phyloP scores from a whole-genome alignment of 1,140 invertebrate genomes.

The Thaumatotibia leucotreta region DNA sequence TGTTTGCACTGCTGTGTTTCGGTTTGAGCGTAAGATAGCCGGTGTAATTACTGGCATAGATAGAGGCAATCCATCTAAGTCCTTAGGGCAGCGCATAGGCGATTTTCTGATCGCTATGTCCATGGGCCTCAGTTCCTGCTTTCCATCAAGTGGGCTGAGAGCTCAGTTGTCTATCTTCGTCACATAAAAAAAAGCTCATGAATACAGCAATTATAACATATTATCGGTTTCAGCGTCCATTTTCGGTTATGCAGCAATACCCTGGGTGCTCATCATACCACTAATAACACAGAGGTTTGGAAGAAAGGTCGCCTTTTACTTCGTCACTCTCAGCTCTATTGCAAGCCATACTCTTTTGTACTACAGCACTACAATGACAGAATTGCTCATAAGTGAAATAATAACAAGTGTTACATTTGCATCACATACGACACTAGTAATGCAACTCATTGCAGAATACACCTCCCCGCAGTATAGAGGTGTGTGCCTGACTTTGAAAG shows the following conservation, averaged over 20 bases:
- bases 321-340: conserved; percentile 20
- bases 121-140: too few relatives aligned
- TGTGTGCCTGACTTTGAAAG: conserved; percentile 18
- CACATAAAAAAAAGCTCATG: too few relatives aligned
- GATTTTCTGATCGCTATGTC: too few relatives aligned
- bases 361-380: conserved; percentile 23
- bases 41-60: too few relatives aligned
- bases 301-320: conserved; percentile 25
- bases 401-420: conserved; percentile 16
- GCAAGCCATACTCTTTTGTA: conserved; percentile 28
- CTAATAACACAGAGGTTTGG: conserved; percentile 26
- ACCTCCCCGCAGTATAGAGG: conserved; percentile 24
- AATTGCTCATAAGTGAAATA: conserved; percentile 30
- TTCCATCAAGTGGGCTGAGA: too few relatives aligned
- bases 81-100: too few relatives aligned
- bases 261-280: conserved; percentile 26
- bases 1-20: too few relatives aligned
- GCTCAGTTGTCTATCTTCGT: too few relatives aligned
- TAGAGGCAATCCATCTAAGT: too few relatives aligned
- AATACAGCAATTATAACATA: too few relatives aligned
- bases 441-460: conserved; percentile 19
- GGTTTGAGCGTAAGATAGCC: too few relatives aligned
- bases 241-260: conserved; percentile 24
- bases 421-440: not conserved
- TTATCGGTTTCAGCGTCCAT: conserved; percentile 28